Evolutionary conservation across 1,140 invertebrate genomes (phyloP), one percentile per base, ranked within the genome.

Genomic region (Cepaea nemoralis): DNA sequence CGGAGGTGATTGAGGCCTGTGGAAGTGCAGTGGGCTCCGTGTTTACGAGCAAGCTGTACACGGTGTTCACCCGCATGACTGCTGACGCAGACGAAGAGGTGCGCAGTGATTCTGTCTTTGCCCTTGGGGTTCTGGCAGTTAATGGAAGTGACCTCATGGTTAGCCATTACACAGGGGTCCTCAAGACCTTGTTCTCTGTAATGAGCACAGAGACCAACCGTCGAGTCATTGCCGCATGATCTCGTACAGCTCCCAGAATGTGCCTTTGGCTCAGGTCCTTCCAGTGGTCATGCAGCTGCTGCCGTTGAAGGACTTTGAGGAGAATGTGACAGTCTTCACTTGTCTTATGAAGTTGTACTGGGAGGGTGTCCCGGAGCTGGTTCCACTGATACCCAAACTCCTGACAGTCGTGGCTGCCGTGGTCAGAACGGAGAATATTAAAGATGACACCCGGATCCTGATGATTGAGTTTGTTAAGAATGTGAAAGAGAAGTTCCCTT

Each of bases 81-180:
- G 92, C 82, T 24, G 95, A 96, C 90, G 81, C 92, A 3, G 93
- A 94, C 84, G 93, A 94, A 37, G 94, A 95, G 90, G 94, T 96
- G 1, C 92, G 95, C 35, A 95, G 95, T 86, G 96, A 96, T 91
- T 93, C 94, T 0, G 94, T 95, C 55, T 96, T 93, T 91, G 95
- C 94, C 37, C 90, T 96, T 37, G 95, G 95, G 19, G 95, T 96
- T 87, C 92, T 96, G 66, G 93, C 93, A 42, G 88, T 88, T 33
- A 91, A 94, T 88, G 93, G 93, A 63, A 94, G 93, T 87, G 93
- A 94, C 71, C 85, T 89, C n/a, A 87, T 94, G 82, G 93, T 92
- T 85, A 87, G 94, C 71, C 91, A 93, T 84, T 95, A 94, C 87
- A 87, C 91, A 31, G 90, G 93, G 33, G 94, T 96, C 85, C 88